These are phyloP conservation scores for Cephus cinctus DNA, from an alignment of 1,140 invertebrate species.

Conservation along the genomic window DNA sequence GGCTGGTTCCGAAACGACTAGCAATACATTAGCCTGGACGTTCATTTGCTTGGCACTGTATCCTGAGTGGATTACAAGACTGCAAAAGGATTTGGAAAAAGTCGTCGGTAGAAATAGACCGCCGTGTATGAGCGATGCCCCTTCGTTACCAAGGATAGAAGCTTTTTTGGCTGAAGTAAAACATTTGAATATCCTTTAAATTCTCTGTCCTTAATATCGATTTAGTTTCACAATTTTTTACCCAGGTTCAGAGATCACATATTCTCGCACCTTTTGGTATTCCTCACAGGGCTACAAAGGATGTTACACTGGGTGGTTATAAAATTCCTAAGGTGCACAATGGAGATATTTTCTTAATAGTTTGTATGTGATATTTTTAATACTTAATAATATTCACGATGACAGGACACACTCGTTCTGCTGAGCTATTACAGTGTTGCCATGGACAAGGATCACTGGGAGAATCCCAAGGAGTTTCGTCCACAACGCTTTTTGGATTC, in stretches of 20 bases:
- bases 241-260: constrained; percentile 62
- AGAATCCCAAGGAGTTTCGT: constrained; percentile 66
- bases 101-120: constrained; percentile 61
- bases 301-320: constrained; percentile 61
- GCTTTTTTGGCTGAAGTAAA: constrained; percentile 55
- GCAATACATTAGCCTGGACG: constrained; percentile 63
- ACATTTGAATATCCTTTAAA: constrained; percentile 6
- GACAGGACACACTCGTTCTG: constrained; percentile 67
- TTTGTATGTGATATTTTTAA: too few species aligned
- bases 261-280: constrained; percentile 63
- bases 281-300: constrained; percentile 60
- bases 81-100: constrained; percentile 69
- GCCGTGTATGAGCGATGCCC: constrained; percentile 62
- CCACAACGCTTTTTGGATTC: constrained; percentile 72
- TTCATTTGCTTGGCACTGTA: constrained; percentile 66
- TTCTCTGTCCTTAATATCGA: constrained; percentile 8
- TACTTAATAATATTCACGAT: too few species aligned
- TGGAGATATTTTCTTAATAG: constrained; percentile 13
- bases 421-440: constrained; percentile 68
- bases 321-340: constrained; percentile 63
- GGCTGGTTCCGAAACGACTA: constrained; percentile 71
- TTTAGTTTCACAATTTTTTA: constrained; percentile 40
- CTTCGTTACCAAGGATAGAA: constrained; percentile 39
- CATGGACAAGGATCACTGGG: constrained; percentile 68
- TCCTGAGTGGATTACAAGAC: constrained; percentile 63